These are phyloP conservation scores for Spodoptera picta DNA, from an alignment of 2,888 invertebrate species.

Conservation along the genomic window DNA sequence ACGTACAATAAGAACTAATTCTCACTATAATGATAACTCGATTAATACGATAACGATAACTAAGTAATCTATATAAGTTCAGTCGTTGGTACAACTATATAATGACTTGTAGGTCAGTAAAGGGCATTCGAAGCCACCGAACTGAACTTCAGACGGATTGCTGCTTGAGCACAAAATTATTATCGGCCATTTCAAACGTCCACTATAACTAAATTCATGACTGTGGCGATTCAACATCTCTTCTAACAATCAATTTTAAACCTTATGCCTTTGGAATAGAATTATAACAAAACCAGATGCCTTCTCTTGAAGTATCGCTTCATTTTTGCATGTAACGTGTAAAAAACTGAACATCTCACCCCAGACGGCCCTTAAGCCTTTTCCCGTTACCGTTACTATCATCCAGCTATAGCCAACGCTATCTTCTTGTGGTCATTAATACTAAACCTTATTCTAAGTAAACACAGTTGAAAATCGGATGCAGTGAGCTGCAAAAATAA, in stretches of 20 bases:
- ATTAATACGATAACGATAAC: not conserved
- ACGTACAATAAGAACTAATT: not conserved
- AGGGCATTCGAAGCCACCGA: conserved; percentile 8
- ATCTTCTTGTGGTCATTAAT: conserved; percentile 13
- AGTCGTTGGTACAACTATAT: conserved; percentile 13
- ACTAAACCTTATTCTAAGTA: conserved; percentile 20
- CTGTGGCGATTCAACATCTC: conserved; percentile 5
- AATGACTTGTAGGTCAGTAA: conserved; percentile 7
- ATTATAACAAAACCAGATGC: conserved; percentile 33
- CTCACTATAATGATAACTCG: not conserved
- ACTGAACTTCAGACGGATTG: conserved; percentile 10
- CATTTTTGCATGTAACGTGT: conserved; percentile 45
- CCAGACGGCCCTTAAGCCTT: conserved; percentile 60
- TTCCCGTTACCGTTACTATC: conserved; percentile 62
- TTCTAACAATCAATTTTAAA: conserved; percentile 14
- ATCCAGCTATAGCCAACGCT: conserved; percentile 48
- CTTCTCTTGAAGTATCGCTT: conserved; percentile 34
- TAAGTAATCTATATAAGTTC: not conserved
- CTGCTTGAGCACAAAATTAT: conserved; percentile 23
- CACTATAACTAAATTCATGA: conserved; percentile 24
- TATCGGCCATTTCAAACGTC: conserved; percentile 24
- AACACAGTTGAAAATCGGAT: conserved; percentile 29
- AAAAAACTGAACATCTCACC: conserved; percentile 59
- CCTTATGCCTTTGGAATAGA: conserved; percentile 23
- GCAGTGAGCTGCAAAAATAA: conserved; percentile 36